Conservation (phyloP, 2,113 vertebrate species). For the Amphiprion ocellaris region DNA sequence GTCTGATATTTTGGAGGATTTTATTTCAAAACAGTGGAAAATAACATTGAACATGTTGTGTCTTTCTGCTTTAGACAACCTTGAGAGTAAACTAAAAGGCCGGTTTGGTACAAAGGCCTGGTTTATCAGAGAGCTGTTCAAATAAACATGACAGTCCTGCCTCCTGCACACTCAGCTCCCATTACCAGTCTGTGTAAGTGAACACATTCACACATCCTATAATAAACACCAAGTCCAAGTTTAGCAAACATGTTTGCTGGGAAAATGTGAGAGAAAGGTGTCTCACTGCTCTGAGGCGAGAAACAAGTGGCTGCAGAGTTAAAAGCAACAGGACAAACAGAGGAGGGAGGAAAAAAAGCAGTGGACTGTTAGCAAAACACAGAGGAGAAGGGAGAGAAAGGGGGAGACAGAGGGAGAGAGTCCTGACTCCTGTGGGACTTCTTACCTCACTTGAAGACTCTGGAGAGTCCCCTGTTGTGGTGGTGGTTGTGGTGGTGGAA, state of each 20-base stretch:
- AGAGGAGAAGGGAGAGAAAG: conserved; percentile 1
- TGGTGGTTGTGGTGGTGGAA: conserved; percentile 69
- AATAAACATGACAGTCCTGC: conserved; percentile 83
- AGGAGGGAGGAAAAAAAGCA: conserved; percentile 6
- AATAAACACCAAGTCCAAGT: conserved; percentile 29
- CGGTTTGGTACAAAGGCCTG: conserved; percentile 47
- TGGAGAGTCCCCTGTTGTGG: conserved; percentile 70
- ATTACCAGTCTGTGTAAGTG: conserved; percentile 62
- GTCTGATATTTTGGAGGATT: no score
- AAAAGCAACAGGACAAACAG: conserved; percentile 34
- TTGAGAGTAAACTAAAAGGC: conserved; percentile 40
- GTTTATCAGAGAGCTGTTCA: conserved; percentile 76
- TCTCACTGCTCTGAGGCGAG: neutral
- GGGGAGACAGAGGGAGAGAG: neutral
- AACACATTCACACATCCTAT: conserved; percentile 65
- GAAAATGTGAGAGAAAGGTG: neutral
- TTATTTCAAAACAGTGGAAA: neutral
- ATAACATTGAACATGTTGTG: neutral
- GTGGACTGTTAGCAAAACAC: conserved; percentile 23
- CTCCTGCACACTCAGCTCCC: conserved; percentile 62
- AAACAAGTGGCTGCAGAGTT: conserved; percentile 23
- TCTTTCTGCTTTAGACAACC: neutral
- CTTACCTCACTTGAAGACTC: conserved; percentile 78
- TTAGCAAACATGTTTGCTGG: conserved; percentile 1
- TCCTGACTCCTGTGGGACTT: conserved; percentile 21